Evolutionary conservation across 2,797 vertebrate species (phyloP).

Genomic region (Sphenopsis melanotis): DNA sequence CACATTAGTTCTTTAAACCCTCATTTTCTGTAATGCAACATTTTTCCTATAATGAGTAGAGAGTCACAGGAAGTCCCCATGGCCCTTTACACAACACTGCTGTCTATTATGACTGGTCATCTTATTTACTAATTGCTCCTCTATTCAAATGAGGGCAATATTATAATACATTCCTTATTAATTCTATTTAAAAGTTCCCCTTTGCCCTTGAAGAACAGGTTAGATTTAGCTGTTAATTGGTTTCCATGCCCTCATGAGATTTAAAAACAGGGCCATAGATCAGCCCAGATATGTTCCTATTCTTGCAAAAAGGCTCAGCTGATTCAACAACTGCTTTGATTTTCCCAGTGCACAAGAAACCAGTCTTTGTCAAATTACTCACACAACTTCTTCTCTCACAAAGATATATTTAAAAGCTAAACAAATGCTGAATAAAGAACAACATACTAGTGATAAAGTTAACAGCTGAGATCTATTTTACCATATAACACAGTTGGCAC

Average conservation of each 20-base stretch:
- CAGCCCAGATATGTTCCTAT: background rate
- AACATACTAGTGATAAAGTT: background rate
- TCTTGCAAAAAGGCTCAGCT: background rate
- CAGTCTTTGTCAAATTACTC: background rate
- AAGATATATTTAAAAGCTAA: background rate
- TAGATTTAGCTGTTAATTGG: slow-evolving; percentile 18
- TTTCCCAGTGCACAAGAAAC: background rate
- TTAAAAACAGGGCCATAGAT: background rate
- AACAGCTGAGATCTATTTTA: background rate
- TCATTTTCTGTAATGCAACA: background rate
- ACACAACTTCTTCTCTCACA: background rate
- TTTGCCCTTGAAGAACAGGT: background rate
- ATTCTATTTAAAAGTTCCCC: background rate
- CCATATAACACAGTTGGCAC: background rate
- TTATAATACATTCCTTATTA: background rate
- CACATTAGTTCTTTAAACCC: background rate
- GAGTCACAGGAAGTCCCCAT: background rate
- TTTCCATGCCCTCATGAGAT: background rate
- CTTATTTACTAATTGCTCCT: slow-evolving; percentile 19
- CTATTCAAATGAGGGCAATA: background rate
- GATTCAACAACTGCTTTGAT: background rate
- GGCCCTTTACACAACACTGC: background rate
- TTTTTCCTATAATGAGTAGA: background rate
- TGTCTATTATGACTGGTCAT: background rate
- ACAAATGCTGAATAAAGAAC: background rate